Base-by-base conservation (phyloP, 2,797 vertebrate genomes). In the Myotis pilosus region DNA sequence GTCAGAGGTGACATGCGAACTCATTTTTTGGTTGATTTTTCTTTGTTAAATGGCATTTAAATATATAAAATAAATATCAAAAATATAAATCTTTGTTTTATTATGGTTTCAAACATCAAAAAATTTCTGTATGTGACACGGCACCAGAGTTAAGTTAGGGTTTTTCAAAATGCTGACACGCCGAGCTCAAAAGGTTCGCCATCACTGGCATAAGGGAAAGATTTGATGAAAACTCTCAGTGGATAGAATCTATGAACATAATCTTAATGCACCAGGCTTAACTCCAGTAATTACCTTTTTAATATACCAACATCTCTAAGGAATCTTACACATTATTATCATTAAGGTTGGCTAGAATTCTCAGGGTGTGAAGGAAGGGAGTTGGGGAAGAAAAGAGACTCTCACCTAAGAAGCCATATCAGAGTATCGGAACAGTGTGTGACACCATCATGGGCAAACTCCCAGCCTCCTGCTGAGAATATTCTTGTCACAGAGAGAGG, bases 281-380 rank as follows among this genome's bases (percentile, higher is more conserved):
- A 71, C 89, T 20, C 8, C 51, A 92, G 41, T 47, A 94, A 87
- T 93, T 53, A 94, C 30, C 13, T 88, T 94, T 92, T 69, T 47
- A 84, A 78, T 76, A 22, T n/a, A n/a, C 4, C 13, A 10, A 6
- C 23, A 74, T 62, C 78, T 62, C 36, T 38, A 22, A 92, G 38
- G 76, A 92, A 74, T 51, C 33, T 36, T 47, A 30, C 19, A 55
- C 30, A 91, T 57, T 91, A 44, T 83, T 41, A 64, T 86, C 30
- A n/a, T 30, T 3, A 81, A 69, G 10, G 2, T 41, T 95, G 60
- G 15, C 28, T 55, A 75, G 25, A 74, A 75, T 69, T 55, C 33
- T 91, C 64, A 88, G 3, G 16, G 6, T 68, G 57, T 19, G 12
- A 84, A 15, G 53, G 71, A 38, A 85, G 38, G 71, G 49, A 88